A percentile compares a stretch with the other conserved stretches of the same genome.
Conservation (phyloP, 2,113 vertebrate genomes). For the Pheucticus melanocephalus region DNA sequence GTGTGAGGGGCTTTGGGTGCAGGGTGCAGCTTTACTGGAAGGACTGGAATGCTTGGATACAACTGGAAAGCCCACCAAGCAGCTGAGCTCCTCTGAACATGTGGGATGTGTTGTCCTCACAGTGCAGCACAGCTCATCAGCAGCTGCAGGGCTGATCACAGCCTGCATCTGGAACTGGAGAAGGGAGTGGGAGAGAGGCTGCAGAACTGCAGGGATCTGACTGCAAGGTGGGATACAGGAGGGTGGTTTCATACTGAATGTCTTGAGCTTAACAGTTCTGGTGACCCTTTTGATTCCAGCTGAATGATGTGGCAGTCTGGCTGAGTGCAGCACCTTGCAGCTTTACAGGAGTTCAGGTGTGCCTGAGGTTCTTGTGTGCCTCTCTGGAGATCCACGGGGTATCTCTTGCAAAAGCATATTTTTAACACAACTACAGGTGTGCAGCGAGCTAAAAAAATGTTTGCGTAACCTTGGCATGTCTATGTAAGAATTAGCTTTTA, state of each 20-base stretch:
- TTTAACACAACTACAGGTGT: background rate
- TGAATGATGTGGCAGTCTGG: background rate
- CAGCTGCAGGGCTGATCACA: background rate
- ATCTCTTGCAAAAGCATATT: background rate
- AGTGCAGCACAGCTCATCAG: background rate
- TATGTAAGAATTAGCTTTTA: constrained; percentile 47
- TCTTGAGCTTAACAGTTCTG: background rate
- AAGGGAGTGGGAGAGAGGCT: background rate
- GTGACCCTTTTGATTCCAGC: background rate
- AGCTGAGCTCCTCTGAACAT: background rate
- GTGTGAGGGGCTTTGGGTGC: background rate
- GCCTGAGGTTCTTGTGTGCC: background rate
- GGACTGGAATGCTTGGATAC: background rate
- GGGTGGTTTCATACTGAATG: background rate
- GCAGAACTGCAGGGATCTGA: background rate
- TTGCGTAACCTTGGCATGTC: constrained; percentile 38
- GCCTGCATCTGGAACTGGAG: background rate
- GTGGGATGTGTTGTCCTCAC: background rate
- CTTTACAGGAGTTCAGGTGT: background rate
- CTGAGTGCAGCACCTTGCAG: too few relatives aligned
- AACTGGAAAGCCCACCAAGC: background rate
- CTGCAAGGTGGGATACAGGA: background rate
- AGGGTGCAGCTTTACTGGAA: background rate
- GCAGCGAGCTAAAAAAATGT: background rate
- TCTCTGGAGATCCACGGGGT: background rate